These are phyloP conservation scores for Chlamydotis undulata DNA, from an alignment of 2,113 vertebrate genomes.

Conservation along the genomic window DNA sequence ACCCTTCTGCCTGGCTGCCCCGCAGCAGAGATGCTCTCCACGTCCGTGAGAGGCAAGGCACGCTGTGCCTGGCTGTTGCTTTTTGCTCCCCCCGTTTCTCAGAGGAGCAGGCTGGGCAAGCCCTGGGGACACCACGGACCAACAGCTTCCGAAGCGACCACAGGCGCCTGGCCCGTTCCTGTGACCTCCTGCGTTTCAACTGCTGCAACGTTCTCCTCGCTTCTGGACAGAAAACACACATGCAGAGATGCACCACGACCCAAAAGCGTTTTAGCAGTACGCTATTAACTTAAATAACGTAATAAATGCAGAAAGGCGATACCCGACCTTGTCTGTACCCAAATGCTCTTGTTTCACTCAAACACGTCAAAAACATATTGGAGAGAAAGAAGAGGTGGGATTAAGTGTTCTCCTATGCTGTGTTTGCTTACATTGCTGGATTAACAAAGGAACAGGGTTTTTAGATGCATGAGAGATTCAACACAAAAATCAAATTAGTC, in stretches of 20 bases:
- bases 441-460: neutral
- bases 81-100: neutral
- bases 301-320: neutral
- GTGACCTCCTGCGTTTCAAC: neutral
- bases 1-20: neutral
- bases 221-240: fast-evolving
- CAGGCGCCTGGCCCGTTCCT: neutral
- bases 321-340: neutral
- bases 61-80: fast-evolving
- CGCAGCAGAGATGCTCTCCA: neutral
- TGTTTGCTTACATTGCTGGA: neutral
- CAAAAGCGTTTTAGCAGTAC: fast-evolving
- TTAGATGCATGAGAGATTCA: neutral
- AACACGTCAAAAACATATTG: neutral
- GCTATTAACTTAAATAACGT: fast-evolving
- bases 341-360: neutral
- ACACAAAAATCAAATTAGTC: neutral
- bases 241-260: neutral
- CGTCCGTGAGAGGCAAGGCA: fast-evolving
- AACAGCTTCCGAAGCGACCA: neutral
- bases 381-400: neutral
- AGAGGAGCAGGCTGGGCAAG: neutral
- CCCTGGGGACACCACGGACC: fast-evolving
- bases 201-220: fast-evolving
- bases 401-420: neutral